A percentile compares a stretch with the other conserved stretches of the same genome.
Conservation (phyloP, 1,140 invertebrate genomes). For the Drosophila mauritiana region DNA sequence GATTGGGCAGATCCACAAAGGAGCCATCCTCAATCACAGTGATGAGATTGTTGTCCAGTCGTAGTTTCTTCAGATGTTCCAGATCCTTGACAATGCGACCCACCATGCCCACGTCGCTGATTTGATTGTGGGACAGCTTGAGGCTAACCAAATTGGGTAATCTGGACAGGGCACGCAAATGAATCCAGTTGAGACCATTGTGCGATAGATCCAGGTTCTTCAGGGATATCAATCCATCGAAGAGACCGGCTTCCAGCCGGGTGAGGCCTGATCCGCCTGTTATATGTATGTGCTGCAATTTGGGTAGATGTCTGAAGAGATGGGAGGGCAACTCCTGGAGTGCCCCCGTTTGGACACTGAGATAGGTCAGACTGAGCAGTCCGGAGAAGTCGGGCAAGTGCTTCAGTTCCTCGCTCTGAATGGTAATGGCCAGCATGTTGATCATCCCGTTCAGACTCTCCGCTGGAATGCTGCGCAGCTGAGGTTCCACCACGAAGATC, state of each 20-base stretch:
- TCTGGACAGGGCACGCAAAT: conserved; percentile 90
- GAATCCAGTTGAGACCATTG: conserved; percentile 92
- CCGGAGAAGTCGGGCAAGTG: conserved; percentile 89
- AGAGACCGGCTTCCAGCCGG: conserved; percentile 89
- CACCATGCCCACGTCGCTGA: conserved; percentile 91
- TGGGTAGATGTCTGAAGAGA: conserved; percentile 90
- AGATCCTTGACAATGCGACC: conserved; percentile 91
- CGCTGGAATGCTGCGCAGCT: conserved; percentile 90
- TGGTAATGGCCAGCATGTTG: conserved; percentile 92
- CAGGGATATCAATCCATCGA: conserved; percentile 90
- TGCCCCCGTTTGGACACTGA: conserved; percentile 89
- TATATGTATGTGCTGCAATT: conserved; percentile 90
- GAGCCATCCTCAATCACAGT: conserved; percentile 90
- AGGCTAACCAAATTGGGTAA: conserved; percentile 90
- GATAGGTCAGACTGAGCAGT: conserved; percentile 87
- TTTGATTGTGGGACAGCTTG: conserved; percentile 89
- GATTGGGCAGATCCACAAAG: conserved; percentile 91
- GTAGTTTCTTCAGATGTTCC: conserved; percentile 88
- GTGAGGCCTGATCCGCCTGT: conserved; percentile 88
- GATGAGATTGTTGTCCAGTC: conserved; percentile 90
- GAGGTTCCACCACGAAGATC: conserved; percentile 93
- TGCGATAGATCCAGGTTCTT: conserved; percentile 90
- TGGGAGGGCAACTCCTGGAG: conserved; percentile 89
- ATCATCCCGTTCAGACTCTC: conserved; percentile 91
- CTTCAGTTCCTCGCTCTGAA: conserved; percentile 90